phyloP scores from a whole-genome alignment of 2,888 invertebrate species.

The Melieria picta region DNA sequence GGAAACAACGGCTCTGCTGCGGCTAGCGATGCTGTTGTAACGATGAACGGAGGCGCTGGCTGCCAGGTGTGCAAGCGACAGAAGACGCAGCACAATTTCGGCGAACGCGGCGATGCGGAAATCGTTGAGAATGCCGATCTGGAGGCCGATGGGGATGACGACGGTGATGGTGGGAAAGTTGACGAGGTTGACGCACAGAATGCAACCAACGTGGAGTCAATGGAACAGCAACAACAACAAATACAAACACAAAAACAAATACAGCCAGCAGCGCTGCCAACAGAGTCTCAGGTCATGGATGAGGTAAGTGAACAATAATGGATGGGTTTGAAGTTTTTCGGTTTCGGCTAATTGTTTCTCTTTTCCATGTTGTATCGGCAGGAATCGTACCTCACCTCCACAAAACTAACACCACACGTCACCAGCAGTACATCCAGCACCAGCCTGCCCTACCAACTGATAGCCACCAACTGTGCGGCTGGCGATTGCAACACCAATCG shows the following conservation, averaged over 20 bases:
- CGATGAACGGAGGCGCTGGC: constrained; percentile 39
- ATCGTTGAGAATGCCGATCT: constrained; percentile 10
- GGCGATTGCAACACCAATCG: constrained; percentile 29
- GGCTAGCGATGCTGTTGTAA: constrained; percentile 15
- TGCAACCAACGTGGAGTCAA: background rate
- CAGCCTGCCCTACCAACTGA: constrained; percentile 10
- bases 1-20: constrained; percentile 4
- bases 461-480: background rate
- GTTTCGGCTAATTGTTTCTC: background rate
- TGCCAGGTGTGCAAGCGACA: constrained; percentile 66
- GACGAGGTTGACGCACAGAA: constrained; percentile 3
- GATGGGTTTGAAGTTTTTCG: background rate
- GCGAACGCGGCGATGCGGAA: background rate
- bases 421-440: constrained; percentile 48
- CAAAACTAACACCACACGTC: constrained; percentile 55
- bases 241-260: background rate
- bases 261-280: background rate
- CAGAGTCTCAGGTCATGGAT: constrained; percentile 36
- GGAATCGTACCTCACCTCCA: constrained; percentile 47
- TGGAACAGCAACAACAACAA: background rate
- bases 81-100: constrained; percentile 64
- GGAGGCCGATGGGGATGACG: constrained; percentile 17
- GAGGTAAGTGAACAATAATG: constrained; percentile 38
- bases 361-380: constrained; percentile 24
- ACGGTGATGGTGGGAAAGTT: constrained; percentile 35